Conservation (phyloP, 2,113 vertebrate genomes). For the Atrichornis clamosus region DNA sequence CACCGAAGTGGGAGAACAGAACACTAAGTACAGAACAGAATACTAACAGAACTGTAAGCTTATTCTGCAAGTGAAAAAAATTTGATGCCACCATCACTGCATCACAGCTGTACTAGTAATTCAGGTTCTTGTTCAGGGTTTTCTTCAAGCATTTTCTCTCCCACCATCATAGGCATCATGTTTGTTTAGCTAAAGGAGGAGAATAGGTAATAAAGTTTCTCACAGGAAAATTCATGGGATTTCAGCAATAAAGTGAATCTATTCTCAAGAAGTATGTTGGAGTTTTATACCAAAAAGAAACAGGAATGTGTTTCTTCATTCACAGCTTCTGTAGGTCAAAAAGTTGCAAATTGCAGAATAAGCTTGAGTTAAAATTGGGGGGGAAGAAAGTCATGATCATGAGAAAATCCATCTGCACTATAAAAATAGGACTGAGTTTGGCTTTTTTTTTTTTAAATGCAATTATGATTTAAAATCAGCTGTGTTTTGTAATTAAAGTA, state of each 20-base stretch:
- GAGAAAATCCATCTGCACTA: neutral
- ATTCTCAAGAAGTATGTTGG: neutral
- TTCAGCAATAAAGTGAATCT: neutral
- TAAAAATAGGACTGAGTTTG: neutral
- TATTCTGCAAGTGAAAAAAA: neutral
- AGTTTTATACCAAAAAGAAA: neutral
- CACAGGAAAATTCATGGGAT: neutral
- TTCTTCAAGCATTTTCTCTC: neutral
- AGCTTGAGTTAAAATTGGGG: neutral
- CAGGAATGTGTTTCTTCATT: neutral
- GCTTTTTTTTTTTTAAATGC: neutral
- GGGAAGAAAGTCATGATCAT: neutral
- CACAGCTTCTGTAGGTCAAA: neutral
- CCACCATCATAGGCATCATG: neutral
- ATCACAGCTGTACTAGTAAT: neutral
- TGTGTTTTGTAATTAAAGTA: neutral
- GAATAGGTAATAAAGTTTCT: neutral
- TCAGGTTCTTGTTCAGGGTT: neutral
- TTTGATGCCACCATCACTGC: neutral
- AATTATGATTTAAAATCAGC: neutral
- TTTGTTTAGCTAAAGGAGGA: neutral
- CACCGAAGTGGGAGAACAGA: neutral
- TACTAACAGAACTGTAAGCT: no score
- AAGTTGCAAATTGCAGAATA: neutral
- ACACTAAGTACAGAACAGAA: neutral